These are phyloP conservation scores for Siphlonurus alternatus DNA, from an alignment of 2,888 invertebrate species.

Conservation along the genomic window DNA sequence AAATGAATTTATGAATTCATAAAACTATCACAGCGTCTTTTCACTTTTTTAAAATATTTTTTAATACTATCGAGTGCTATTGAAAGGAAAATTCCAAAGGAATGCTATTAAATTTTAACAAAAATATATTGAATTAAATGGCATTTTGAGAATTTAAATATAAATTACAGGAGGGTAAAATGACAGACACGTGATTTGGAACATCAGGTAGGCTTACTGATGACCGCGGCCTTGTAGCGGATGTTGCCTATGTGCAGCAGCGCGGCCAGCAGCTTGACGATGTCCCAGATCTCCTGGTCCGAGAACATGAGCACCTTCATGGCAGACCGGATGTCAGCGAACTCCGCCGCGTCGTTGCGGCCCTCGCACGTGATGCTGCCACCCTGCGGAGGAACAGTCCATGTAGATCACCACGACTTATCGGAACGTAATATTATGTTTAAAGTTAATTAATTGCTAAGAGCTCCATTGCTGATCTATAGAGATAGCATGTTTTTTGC, in stretches of 20 bases:
- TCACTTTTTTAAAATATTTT: slow-evolving; percentile 1
- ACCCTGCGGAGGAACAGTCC: slow-evolving; percentile 28
- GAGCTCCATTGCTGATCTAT: no score
- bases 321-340: slow-evolving; percentile 77
- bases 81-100: no score
- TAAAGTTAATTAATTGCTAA: background rate
- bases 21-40: no score
- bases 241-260: slow-evolving; percentile 87
- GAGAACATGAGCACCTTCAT: slow-evolving; percentile 80
- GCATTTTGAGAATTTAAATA: no score
- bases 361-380: slow-evolving; percentile 60
- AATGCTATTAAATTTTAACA: no score
- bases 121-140: no score
- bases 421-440: background rate
- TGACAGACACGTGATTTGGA: no score
- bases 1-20: background rate
- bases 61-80: no score
- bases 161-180: no score
- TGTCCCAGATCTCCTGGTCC: slow-evolving; percentile 67
- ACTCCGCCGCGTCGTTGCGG: slow-evolving; percentile 68
- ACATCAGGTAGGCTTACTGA: no score
- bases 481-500: no score
- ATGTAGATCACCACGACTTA: background rate
- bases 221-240: slow-evolving; percentile 51
- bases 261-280: slow-evolving; percentile 68